A percentile compares a stretch with the other conserved stretches of the same genome.
Evolutionary conservation across 2,888 invertebrate species (phyloP).

Genomic region (Eristalis tenax): DNA sequence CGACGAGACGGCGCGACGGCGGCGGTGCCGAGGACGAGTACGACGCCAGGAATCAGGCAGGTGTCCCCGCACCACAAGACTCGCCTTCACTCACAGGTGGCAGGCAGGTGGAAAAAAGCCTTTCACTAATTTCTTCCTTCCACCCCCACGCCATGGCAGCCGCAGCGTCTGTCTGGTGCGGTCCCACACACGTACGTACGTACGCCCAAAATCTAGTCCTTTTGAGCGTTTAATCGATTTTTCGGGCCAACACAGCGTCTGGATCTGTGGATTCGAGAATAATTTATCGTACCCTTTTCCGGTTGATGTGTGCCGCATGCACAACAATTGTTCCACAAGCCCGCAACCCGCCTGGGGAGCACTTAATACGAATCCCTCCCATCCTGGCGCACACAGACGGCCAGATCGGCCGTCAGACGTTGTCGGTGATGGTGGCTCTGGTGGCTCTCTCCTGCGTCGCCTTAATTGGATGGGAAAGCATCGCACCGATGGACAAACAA

Average conservation of each 20-base stretch:
- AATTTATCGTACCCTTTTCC: slow-evolving; percentile 71
- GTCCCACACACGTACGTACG: not conserved
- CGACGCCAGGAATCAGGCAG: slow-evolving; percentile 46
- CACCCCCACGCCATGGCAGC: slow-evolving; percentile 13
- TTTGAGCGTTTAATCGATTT: slow-evolving; percentile 69
- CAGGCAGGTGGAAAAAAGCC: slow-evolving; percentile 68
- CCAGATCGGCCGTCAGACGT: not conserved
- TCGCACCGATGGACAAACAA: slow-evolving; percentile 55
- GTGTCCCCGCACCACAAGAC: not conserved
- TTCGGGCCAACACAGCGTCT: slow-evolving; percentile 49
- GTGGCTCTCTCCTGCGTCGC: not conserved
- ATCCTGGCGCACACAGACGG: not conserved
- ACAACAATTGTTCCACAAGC: slow-evolving; percentile 54
- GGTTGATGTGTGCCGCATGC: slow-evolving; percentile 68
- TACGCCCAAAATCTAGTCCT: slow-evolving; percentile 66
- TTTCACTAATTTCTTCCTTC: slow-evolving; percentile 61
- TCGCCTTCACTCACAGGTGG: slow-evolving; percentile 55
- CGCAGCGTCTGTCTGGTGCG: not conserved
- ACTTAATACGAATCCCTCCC: slow-evolving; percentile 43
- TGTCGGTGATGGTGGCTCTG: not conserved
- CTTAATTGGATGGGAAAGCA: slow-evolving; percentile 65
- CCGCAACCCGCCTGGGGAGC: slow-evolving; percentile 13
- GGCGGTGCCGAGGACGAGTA: not conserved
- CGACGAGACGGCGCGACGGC: not conserved
- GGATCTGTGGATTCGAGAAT: slow-evolving; percentile 60